Evolutionary conservation across 2,113 vertebrate species (phyloP).

Genomic region (Lichenostomus cassidix): DNA sequence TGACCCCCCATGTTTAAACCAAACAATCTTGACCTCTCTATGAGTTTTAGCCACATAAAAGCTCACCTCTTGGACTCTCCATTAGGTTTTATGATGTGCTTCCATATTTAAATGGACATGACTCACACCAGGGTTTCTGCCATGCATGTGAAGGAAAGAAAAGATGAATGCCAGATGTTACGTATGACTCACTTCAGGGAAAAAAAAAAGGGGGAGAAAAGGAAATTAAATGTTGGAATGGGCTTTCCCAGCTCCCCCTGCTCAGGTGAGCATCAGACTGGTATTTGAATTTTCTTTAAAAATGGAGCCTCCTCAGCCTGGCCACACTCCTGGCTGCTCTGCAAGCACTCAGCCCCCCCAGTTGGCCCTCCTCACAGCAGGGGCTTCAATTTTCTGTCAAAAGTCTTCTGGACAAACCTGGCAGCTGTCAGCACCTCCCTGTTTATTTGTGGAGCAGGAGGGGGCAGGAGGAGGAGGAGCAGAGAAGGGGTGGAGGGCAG

Average conservation of each 20-base stretch:
- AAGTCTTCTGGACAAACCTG: slow-evolving; percentile 24
- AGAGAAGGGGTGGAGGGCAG: neutral
- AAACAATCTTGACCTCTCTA: slow-evolving; percentile 66
- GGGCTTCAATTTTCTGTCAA: slow-evolving; percentile 42
- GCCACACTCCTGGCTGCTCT: neutral
- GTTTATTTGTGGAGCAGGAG: slow-evolving; percentile 62
- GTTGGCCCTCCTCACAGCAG: accelerated
- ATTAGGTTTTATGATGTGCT: slow-evolving; percentile 63
- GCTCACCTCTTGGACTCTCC: slow-evolving; percentile 65
- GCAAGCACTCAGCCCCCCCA: neutral
- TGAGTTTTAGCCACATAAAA: slow-evolving; percentile 64
- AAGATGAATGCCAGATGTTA: slow-evolving; percentile 69
- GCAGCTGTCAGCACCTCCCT: slow-evolving; percentile 60
- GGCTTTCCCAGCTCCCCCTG: neutral
- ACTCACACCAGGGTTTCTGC: slow-evolving; percentile 61
- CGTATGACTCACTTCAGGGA: neutral
- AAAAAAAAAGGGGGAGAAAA: neutral
- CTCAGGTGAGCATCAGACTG: slow-evolving; percentile 2
- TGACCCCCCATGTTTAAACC: slow-evolving; percentile 57
- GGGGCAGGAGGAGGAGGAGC: neutral
- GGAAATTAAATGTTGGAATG: slow-evolving; percentile 8
- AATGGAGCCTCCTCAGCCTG: neutral
- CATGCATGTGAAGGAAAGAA: neutral
- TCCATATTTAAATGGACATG: slow-evolving; percentile 68
- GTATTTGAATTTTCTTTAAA: neutral